phyloP scores from a whole-genome alignment of 1,140 invertebrate species.

The Drosophila teissieri region DNA sequence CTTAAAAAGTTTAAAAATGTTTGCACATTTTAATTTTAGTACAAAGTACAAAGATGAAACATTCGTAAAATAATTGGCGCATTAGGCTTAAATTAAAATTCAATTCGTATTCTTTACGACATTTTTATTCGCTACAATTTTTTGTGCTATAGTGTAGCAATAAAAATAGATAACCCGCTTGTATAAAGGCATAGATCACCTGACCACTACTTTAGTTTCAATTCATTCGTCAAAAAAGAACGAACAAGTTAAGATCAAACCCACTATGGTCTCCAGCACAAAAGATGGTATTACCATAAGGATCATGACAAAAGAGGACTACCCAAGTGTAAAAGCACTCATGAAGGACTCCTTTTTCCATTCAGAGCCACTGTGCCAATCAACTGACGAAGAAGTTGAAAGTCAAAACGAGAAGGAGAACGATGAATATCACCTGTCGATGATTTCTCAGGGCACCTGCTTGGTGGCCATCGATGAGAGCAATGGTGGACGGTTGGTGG shows the following conservation, averaged over 20 bases:
- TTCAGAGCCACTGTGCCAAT: slow-evolving; percentile 22
- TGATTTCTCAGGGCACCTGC: slow-evolving; percentile 36
- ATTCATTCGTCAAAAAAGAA: background rate
- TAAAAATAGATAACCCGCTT: background rate
- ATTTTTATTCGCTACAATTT: too few relatives aligned
- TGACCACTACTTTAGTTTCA: background rate
- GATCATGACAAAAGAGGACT: slow-evolving; percentile 25
- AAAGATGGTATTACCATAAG: slow-evolving; percentile 32
- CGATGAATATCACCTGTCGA: slow-evolving; percentile 18
- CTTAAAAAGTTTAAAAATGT: background rate
- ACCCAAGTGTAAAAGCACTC: slow-evolving; percentile 20
- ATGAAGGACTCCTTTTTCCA: slow-evolving; percentile 18
- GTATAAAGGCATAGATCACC: background rate
- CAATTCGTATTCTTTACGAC: too few relatives aligned
- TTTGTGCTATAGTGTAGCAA: too few relatives aligned
- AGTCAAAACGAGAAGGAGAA: slow-evolving; percentile 11
- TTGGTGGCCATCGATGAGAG: slow-evolving; percentile 4
- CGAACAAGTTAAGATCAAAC: background rate
- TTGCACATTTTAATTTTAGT: too few relatives aligned
- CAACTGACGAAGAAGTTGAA: slow-evolving; percentile 3
- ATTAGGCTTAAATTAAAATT: too few relatives aligned
- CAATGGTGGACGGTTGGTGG: slow-evolving; percentile 11
- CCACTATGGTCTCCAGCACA: slow-evolving; percentile 5
- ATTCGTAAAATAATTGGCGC: too few relatives aligned
- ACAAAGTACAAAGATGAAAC: too few relatives aligned